Conservation (phyloP, 2,888 invertebrate genomes). For the Pristionchus fissidentatus region DNA sequence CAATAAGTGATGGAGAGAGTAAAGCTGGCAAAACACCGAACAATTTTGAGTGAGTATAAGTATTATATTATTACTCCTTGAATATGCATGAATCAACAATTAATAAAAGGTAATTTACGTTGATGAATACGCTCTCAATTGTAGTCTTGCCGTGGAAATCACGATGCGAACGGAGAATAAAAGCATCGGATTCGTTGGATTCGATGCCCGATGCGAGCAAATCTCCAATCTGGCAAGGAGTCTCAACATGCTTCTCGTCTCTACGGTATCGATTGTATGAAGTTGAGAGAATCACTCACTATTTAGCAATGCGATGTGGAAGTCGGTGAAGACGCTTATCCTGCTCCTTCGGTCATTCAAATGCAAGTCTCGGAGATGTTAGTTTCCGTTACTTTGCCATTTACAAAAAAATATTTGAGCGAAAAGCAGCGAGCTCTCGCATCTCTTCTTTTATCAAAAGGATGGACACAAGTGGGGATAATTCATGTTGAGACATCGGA, state of each 20-base stretch:
- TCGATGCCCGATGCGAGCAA: constrained; percentile 2
- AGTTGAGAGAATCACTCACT: not conserved
- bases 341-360: constrained; percentile 11
- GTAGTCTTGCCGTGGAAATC: constrained; percentile 15
- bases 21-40: not conserved
- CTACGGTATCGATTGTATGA: not conserved
- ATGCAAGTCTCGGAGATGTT: constrained; percentile 34
- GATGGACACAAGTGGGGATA: constrained; percentile 56
- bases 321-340: constrained; percentile 30
- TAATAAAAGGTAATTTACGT: not conserved
- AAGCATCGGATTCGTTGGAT: constrained; percentile 40
- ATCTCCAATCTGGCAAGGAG: constrained; percentile 40
- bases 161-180: not conserved
- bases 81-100: not conserved
- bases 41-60: constrained; percentile 16
- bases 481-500: constrained; percentile 49
- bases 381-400: not conserved
- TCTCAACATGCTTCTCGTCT: constrained; percentile 24
- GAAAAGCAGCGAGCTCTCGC: constrained; percentile 57
- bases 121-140: not conserved
- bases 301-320: constrained; percentile 31
- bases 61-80: not conserved
- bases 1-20: not conserved
- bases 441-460: constrained; percentile 51
- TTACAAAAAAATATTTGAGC: not conserved